Conservation (phyloP, 2,888 invertebrate genomes). For the Lumbricus terrestris region DNA sequence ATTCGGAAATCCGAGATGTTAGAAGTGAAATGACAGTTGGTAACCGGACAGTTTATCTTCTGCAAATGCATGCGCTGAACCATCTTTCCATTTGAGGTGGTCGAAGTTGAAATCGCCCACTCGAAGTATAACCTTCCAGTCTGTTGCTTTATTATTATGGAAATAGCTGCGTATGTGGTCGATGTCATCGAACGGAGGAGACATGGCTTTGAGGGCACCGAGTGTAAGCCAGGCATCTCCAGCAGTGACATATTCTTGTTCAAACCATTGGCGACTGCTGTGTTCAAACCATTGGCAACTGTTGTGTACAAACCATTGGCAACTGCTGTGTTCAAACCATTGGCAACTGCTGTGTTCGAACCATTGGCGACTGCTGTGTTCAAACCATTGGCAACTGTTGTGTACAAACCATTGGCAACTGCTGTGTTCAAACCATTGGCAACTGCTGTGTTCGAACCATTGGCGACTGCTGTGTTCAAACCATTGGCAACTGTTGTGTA, state of each 20-base stretch:
- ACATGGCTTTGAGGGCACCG: neutral
- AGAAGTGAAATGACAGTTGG: slow-evolving; percentile 28
- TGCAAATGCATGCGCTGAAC: slow-evolving; percentile 26
- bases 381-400: no score
- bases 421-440: no score
- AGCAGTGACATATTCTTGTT: neutral
- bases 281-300: no score
- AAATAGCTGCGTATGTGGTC: neutral
- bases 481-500: no score
- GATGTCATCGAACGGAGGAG: neutral
- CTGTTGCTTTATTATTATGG: neutral
- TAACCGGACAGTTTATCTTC: slow-evolving; percentile 32
- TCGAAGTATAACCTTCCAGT: neutral
- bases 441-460: no score
- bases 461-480: no score
- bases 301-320: no score
- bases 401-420: no score
- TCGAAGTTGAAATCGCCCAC: neutral
- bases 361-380: no score
- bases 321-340: no score
- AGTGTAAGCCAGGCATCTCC: neutral
- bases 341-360: no score
- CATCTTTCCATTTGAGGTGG: slow-evolving; percentile 14
- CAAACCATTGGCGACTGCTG: no score
- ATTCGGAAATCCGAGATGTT: neutral